Base-by-base conservation (phyloP, 2,113 vertebrate genomes). In the Ivindomyrus marchei region DNA sequence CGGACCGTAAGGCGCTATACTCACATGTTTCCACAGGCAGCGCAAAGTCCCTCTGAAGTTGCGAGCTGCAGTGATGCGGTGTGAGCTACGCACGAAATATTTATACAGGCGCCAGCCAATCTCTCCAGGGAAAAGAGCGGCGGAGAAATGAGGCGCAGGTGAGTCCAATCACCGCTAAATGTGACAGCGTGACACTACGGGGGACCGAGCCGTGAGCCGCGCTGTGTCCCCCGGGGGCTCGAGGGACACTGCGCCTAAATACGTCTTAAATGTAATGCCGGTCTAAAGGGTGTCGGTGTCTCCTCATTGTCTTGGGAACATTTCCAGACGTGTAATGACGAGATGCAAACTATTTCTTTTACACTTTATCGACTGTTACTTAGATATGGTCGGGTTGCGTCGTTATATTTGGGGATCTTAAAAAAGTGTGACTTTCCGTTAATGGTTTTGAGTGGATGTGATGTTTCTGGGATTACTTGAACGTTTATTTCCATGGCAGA, bases 1-100 rank as follows among this genome's bases (percentile, higher is more conserved):
- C 7, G 42, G 17, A 80, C 13, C 13, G 6, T 6, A 83, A 83
- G 31, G 15, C 77, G 36, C 74, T 84, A 53, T 53, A 85, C 89
- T 84, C 15, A 85, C 89, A 31, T 85, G 50, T 50, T 58, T 39
- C 17, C 19, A 84, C 1, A 21, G 7, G 19, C 42, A 47, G 39
- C 36, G 17, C 11, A 46, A 84, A 84, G 45, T 47, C 45, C 80
- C 77, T 24, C 50, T 31, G 89, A 89, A 89, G 89, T 89, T 89
- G 62, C 84, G 46, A 87, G 19, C 84, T 87, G 85, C 89, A 90
- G 56, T 90, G 89, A 74, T 53, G 84, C 89, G n/a, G 84, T n/a
- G 13, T 47, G 27, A 31, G 77, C 45, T n/a, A 53, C 85, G 89
- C 89, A 74, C 84, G 84, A n/a, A 87, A 74, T 90, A 87, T 90